Percentiles rank a stretch among this genome's conserved stretches.
Conservation (phyloP, 1,140 invertebrate species). For the Zaprionus lachaisei region DNA sequence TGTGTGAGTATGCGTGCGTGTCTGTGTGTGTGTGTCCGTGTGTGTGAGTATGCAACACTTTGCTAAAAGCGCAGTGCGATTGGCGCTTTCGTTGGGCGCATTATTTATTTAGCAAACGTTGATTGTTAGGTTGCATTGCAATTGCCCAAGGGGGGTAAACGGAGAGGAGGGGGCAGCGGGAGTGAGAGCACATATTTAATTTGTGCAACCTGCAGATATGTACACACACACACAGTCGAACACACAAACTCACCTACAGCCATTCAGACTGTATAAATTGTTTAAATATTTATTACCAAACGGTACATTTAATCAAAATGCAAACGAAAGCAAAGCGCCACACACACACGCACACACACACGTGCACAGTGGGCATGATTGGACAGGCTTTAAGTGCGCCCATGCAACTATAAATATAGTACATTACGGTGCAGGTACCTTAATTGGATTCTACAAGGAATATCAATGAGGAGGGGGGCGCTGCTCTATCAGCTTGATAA, state of each 20-base stretch:
- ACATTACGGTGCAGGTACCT: neutral
- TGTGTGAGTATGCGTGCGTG: neutral
- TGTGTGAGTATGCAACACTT: neutral
- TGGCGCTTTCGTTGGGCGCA: constrained; percentile 18
- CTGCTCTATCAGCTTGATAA: neutral
- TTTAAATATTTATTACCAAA: constrained; percentile 37
- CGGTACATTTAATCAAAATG: constrained; percentile 23
- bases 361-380: neutral
- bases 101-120: constrained; percentile 43
- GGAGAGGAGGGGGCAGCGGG: neutral
- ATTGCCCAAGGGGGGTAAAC: neutral
- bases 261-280: constrained; percentile 7
- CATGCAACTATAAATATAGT: neutral
- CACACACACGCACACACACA: neutral
- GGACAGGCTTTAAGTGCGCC: neutral
- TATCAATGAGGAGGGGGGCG: neutral
- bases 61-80: constrained; percentile 25
- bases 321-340: neutral
- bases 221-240: neutral
- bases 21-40: neutral
- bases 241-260: no score
- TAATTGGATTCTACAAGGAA: neutral
- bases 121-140: constrained; percentile 29
- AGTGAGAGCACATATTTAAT: constrained; percentile 13
- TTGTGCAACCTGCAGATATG: constrained; percentile 13